A percentile compares a stretch with the other conserved stretches of the same genome.
Conservation (phyloP, 2,888 invertebrate species). For the Lasiommata megera region DNA sequence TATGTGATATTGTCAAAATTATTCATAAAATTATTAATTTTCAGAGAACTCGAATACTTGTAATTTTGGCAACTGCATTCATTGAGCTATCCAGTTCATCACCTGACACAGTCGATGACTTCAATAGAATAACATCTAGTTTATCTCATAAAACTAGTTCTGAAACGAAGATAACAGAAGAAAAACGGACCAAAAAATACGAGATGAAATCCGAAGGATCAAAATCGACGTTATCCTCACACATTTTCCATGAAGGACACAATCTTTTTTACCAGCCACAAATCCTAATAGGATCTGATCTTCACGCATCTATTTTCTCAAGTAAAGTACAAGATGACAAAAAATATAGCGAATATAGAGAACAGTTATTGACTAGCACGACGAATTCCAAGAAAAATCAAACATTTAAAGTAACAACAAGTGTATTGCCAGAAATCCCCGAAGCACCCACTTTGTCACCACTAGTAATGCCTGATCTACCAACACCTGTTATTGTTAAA, state of each 20-base stretch:
- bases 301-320: constrained; percentile 7
- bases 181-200: background rate
- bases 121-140: constrained; percentile 11
- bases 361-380: background rate
- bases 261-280: constrained; percentile 49
- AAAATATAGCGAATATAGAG: background rate
- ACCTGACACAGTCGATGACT: constrained; percentile 19
- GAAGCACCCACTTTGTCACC: constrained; percentile 16
- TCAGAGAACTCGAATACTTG: constrained; percentile 8
- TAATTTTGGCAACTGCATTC: constrained; percentile 4
- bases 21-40: background rate
- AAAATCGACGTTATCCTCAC: constrained; percentile 30
- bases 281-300: constrained; percentile 23
- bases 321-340: background rate
- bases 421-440: constrained; percentile 6
- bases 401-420: background rate
- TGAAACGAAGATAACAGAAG: constrained; percentile 9
- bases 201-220: constrained; percentile 1
- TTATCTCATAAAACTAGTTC: background rate
- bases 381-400: background rate
- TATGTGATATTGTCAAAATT: too few relatives aligned
- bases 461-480: constrained; percentile 15
- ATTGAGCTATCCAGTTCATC: constrained; percentile 7
- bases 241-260: constrained; percentile 45
- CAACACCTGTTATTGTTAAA: constrained; percentile 5